Conservation (phyloP, 2,888 invertebrate species). For the Athripsodes cinereus region DNA sequence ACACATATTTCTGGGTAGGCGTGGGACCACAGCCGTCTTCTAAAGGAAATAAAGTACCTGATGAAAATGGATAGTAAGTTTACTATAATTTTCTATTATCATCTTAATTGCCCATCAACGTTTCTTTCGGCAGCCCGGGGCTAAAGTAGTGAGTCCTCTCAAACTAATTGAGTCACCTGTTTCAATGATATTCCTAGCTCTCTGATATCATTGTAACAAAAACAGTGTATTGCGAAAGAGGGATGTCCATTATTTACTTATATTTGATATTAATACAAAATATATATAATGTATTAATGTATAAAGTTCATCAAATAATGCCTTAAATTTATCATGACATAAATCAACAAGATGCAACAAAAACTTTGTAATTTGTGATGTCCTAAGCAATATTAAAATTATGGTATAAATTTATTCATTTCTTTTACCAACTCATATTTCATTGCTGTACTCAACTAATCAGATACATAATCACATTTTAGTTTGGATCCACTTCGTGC, state of each 20-base stretch:
- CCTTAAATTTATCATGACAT: too few relatives aligned
- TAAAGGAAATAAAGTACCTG: conserved; percentile 76
- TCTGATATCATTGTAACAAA: neutral
- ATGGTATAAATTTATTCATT: neutral
- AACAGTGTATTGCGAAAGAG: neutral
- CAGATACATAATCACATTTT: conserved; percentile 22
- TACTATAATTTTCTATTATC: too few relatives aligned
- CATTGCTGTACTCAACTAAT: neutral
- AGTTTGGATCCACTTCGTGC: conserved; percentile 73
- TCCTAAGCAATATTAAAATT: neutral
- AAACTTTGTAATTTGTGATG: too few relatives aligned
- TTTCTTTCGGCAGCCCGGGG: too few relatives aligned
- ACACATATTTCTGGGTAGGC: conserved; percentile 84
- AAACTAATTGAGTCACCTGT: too few relatives aligned
- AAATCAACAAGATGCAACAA: too few relatives aligned
- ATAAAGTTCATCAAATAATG: too few relatives aligned
- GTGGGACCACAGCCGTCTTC: conserved; percentile 81
- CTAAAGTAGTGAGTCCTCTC: too few relatives aligned
- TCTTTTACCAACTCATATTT: neutral
- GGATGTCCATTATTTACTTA: too few relatives aligned
- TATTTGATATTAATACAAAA: too few relatives aligned
- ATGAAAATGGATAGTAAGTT: conserved; percentile 89
- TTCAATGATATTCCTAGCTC: too few relatives aligned
- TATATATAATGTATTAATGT: too few relatives aligned
- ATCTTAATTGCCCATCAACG: neutral